Evolutionary conservation across 2,113 vertebrate species (phyloP).

Genomic region (Forbesichthys agassizii): DNA sequence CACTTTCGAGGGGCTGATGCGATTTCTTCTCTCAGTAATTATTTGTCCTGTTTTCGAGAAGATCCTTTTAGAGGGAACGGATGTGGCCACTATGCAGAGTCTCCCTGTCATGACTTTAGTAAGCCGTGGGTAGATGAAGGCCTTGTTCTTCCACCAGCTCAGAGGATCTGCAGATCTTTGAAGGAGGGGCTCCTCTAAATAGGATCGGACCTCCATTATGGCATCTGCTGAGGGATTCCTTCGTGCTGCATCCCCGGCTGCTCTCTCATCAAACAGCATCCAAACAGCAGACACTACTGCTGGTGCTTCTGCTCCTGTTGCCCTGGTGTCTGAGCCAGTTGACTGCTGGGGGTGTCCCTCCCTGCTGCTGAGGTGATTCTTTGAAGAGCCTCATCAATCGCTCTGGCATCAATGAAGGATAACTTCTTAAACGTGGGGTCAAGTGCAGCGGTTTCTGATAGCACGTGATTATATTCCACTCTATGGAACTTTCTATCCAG

Average conservation of each 20-base stretch:
- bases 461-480: too few relatives aligned
- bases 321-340: too few relatives aligned
- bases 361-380: too few relatives aligned
- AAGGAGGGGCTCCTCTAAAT: conserved; percentile 5
- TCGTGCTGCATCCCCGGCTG: conserved; percentile 14
- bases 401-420: too few relatives aligned
- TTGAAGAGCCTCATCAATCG: background rate
- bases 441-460: too few relatives aligned
- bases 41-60: conserved; percentile 23
- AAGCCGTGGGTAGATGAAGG: background rate
- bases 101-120: conserved; percentile 4
- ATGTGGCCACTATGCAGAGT: conserved; percentile 24
- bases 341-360: too few relatives aligned
- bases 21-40: conserved; percentile 17
- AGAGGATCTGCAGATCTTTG: conserved; percentile 8
- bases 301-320: too few relatives aligned
- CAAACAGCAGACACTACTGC: conserved; percentile 11
- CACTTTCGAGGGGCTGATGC: conserved; percentile 16
- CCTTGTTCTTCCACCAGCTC: conserved; percentile 12
- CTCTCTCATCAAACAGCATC: conserved; percentile 28
- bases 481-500: too few relatives aligned
- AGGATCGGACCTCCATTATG: conserved; percentile 7
- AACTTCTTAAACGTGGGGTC: too few relatives aligned
- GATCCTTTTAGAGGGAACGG: conserved; percentile 4
- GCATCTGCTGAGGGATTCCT: conserved; percentile 31